Conservation (phyloP, 2,888 invertebrate genomes). For the Diaphora mendica region DNA sequence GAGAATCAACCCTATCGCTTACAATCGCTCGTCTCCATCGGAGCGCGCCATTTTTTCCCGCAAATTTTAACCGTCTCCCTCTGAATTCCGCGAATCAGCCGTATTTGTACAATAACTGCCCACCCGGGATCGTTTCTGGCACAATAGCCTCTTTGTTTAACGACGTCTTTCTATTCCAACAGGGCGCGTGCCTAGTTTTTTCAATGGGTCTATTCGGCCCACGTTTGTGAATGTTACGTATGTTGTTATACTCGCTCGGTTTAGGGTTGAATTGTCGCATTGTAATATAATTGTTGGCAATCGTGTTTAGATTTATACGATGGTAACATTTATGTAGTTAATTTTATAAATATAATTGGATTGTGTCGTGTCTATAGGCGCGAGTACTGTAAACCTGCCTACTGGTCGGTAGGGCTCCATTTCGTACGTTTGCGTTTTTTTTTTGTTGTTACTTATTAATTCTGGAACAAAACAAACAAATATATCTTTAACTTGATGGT, state of each 20-base stretch:
- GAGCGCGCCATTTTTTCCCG: conserved; percentile 75
- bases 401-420: neutral
- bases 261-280: conserved; percentile 49
- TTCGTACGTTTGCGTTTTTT: neutral
- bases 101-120: conserved; percentile 80
- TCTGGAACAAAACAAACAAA: neutral
- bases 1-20: conserved; percentile 69
- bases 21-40: conserved; percentile 64
- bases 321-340: conserved; percentile 19
- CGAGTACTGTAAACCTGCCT: neutral
- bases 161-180: conserved; percentile 78
- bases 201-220: conserved; percentile 69
- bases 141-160: conserved; percentile 82
- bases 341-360: conserved; percentile 14
- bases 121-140: conserved; percentile 66
- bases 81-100: conserved; percentile 78
- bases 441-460: neutral
- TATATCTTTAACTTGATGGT: neutral
- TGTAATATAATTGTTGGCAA: conserved; percentile 39
- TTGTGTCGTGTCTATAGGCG: neutral
- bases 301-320: conserved; percentile 22
- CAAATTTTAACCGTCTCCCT: conserved; percentile 78
- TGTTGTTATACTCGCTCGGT: conserved; percentile 46
- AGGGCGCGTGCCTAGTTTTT: conserved; percentile 74
- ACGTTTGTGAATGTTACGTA: conserved; percentile 51